These are phyloP conservation scores for Agapetus fuscipes DNA, from an alignment of 2,888 invertebrate genomes.

Conservation along the genomic window DNA sequence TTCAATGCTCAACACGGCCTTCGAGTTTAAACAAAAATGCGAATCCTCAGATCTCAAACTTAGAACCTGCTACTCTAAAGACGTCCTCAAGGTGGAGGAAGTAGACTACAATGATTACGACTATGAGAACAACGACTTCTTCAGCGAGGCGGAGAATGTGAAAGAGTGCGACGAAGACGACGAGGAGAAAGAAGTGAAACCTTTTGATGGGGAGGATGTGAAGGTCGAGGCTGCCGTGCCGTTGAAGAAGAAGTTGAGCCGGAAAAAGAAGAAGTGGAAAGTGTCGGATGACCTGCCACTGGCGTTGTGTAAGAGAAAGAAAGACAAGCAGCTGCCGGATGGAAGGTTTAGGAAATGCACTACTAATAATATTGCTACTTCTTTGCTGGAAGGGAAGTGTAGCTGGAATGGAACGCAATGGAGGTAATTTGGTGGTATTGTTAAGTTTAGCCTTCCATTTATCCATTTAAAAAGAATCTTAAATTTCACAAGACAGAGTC, in stretches of 20 bases:
- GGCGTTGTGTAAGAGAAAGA: conserved; percentile 4
- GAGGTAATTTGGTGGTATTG: conserved; percentile 34
- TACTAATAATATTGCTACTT: conserved; percentile 31
- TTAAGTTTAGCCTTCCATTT: too few relatives aligned
- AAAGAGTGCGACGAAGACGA: conserved; percentile 7
- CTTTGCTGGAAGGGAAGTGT: conserved; percentile 37
- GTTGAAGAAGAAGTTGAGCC: not conserved
- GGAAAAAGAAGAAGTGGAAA: conserved; percentile 17
- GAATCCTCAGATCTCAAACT: conserved; percentile 17
- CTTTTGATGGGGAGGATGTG: conserved; percentile 6
- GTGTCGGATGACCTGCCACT: not conserved
- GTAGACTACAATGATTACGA: conserved; percentile 8
- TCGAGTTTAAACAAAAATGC: conserved; percentile 20
- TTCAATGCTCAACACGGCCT: conserved; percentile 18
- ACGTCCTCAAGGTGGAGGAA: conserved; percentile 5
- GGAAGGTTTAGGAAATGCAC: conserved; percentile 6
- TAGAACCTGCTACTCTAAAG: conserved; percentile 10
- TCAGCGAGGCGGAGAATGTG: conserved; percentile 1
- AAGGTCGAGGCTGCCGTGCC: not conserved
- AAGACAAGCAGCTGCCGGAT: conserved; percentile 23
- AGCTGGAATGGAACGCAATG: conserved; percentile 36
- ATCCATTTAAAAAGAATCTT: too few relatives aligned
- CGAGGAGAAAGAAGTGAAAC: conserved; percentile 10
- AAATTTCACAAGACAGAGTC: too few relatives aligned
- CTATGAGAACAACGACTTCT: conserved; percentile 9